Percentiles rank a stretch among this genome's conserved stretches.
Evolutionary conservation across 2,113 vertebrate species (phyloP).

Genomic region (Rhinoderma darwinii): DNA sequence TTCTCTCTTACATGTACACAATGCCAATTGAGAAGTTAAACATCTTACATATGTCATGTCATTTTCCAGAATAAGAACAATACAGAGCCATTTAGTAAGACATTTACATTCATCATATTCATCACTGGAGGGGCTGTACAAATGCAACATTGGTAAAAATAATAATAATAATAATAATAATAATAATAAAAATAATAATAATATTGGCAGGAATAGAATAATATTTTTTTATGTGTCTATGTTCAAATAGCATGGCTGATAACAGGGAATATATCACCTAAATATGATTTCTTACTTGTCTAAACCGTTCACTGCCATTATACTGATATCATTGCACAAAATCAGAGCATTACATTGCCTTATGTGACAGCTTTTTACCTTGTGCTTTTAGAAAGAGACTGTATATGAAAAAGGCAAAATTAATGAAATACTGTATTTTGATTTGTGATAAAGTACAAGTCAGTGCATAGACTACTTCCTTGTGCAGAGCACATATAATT

Average conservation of each 20-base stretch:
- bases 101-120: neutral
- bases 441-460: too few relatives aligned
- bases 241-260: neutral
- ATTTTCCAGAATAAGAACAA: conserved; percentile 7
- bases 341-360: neutral
- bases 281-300: neutral
- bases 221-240: neutral
- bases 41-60: conserved; percentile 14
- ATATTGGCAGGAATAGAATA: neutral
- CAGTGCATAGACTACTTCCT: too few relatives aligned
- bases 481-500: too few relatives aligned
- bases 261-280: neutral
- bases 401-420: too few relatives aligned
- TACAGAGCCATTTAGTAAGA: neutral
- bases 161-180: neutral
- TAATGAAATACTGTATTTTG: too few relatives aligned
- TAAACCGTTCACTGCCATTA: neutral
- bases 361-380: too few relatives aligned
- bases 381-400: too few relatives aligned
- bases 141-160: neutral
- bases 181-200: too few relatives aligned
- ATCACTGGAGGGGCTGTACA: neutral
- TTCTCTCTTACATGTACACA: conserved; percentile 3
- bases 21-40: conserved; percentile 20
- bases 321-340: neutral